These are phyloP conservation scores for Andrena bucephala DNA, from an alignment of 2,888 invertebrate species.

Conservation along the genomic window DNA sequence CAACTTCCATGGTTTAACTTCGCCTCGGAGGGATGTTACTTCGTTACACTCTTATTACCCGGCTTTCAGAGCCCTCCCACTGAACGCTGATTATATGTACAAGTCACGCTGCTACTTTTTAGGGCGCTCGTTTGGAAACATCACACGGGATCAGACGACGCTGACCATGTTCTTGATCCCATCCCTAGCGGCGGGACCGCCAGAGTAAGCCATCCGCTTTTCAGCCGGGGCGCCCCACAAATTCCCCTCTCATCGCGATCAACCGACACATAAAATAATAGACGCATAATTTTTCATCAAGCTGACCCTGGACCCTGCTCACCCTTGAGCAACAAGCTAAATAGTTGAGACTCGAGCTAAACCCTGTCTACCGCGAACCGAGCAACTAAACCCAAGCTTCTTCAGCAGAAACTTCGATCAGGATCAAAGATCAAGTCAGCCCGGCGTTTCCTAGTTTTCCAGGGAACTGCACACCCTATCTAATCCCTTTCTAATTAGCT, in stretches of 20 bases:
- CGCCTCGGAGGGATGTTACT: background rate
- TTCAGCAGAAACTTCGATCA: background rate
- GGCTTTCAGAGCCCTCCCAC: background rate
- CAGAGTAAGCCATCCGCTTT: conserved; percentile 35
- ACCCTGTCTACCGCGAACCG: background rate
- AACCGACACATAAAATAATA: conserved; percentile 33
- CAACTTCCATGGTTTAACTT: background rate
- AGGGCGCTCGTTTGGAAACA: background rate
- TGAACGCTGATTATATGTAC: background rate
- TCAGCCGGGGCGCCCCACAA: conserved; percentile 5
- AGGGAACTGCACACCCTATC: background rate
- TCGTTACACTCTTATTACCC: background rate
- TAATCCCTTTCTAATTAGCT: background rate
- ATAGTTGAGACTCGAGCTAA: no score
- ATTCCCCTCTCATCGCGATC: conserved; percentile 29
- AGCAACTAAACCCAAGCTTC: background rate
- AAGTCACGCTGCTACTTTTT: background rate
- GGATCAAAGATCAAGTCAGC: background rate
- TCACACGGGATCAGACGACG: background rate
- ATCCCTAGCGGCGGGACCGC: background rate
- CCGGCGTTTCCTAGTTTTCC: no score
- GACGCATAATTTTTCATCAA: conserved; percentile 51
- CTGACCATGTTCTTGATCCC: background rate
- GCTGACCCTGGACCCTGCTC: background rate
- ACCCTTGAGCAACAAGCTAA: background rate